Conservation (phyloP, 2,888 invertebrate genomes). For the Latrodectus hesperus region DNA sequence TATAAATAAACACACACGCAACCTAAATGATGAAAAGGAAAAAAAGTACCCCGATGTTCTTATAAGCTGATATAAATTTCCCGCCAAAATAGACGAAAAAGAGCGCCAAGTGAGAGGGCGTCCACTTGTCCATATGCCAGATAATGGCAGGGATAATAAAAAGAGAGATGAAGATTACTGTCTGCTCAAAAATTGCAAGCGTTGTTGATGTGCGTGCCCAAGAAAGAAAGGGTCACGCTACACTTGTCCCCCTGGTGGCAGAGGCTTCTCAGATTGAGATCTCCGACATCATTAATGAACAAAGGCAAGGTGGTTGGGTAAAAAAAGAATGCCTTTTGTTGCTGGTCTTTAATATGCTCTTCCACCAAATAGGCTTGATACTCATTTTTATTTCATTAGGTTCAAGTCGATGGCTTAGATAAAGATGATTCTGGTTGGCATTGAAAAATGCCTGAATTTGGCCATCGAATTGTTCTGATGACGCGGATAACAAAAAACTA, state of each 20-base stretch:
- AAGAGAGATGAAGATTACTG: neutral
- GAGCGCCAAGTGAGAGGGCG: neutral
- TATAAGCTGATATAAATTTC: neutral
- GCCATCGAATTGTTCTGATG: too few species aligned
- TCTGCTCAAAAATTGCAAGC: neutral
- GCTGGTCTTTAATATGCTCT: neutral
- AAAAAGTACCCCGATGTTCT: neutral
- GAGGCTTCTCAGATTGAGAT: neutral
- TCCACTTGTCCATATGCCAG: neutral
- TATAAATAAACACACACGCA: constrained; percentile 4
- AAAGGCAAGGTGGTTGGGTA: neutral
- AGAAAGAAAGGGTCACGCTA: constrained; percentile 29
- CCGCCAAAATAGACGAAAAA: neutral
- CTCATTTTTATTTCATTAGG: too few species aligned
- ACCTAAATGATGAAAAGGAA: neutral
- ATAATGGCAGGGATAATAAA: neutral
- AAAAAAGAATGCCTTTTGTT: neutral
- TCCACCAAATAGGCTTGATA: too few species aligned
- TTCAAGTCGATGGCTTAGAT: too few species aligned
- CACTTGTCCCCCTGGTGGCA: constrained; percentile 8
- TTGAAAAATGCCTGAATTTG: too few species aligned
- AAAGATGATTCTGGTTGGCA: too few species aligned
- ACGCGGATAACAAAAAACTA: too few species aligned
- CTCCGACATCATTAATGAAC: constrained; percentile 13
- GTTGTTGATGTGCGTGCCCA: neutral